A percentile compares a stretch with the other conserved stretches of the same genome.
Evolutionary conservation across 2,888 invertebrate genomes (phyloP).

Genomic region (Megastigmus dorsalis): DNA sequence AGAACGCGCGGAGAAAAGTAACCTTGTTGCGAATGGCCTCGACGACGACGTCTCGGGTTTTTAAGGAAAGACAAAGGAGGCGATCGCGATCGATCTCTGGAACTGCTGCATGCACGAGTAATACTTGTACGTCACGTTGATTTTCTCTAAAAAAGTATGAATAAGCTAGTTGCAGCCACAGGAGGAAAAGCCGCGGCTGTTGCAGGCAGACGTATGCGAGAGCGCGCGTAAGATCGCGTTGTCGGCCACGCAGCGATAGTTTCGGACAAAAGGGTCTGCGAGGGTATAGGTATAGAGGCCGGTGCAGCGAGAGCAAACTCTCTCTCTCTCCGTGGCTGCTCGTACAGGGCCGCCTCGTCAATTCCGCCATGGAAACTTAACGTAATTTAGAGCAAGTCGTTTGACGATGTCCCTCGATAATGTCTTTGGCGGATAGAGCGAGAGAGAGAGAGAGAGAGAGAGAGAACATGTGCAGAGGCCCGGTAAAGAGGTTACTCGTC

Average conservation of each 20-base stretch:
- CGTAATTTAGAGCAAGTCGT: slow-evolving; percentile 65
- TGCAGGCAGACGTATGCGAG: neutral
- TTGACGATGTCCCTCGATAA: slow-evolving; percentile 63
- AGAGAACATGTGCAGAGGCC: neutral
- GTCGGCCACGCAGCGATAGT: neutral
- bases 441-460: slow-evolving; percentile 11
- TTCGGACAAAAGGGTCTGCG: slow-evolving; percentile 62
- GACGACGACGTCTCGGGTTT: too few species aligned
- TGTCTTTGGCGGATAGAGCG: slow-evolving; percentile 61
- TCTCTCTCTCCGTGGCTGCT: slow-evolving; percentile 54
- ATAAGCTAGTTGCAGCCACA: neutral
- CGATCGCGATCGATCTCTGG: too few species aligned
- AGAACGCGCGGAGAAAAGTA: too few species aligned
- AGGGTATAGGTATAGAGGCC: neutral
- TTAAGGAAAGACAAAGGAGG: too few species aligned
- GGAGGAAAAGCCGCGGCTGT: neutral
- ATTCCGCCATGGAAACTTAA: slow-evolving; percentile 66
- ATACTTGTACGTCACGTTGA: too few species aligned
- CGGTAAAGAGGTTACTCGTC: slow-evolving; percentile 60
- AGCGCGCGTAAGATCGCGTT: neutral
- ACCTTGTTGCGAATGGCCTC: too few species aligned
- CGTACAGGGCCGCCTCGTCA: slow-evolving; percentile 47
- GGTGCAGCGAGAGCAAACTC: slow-evolving; percentile 52
- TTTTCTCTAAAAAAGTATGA: too few species aligned
- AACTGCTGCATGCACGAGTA: too few species aligned